Evolutionary conservation across 2,797 vertebrate genomes (phyloP).

Genomic region (Crypturellus tataupa): DNA sequence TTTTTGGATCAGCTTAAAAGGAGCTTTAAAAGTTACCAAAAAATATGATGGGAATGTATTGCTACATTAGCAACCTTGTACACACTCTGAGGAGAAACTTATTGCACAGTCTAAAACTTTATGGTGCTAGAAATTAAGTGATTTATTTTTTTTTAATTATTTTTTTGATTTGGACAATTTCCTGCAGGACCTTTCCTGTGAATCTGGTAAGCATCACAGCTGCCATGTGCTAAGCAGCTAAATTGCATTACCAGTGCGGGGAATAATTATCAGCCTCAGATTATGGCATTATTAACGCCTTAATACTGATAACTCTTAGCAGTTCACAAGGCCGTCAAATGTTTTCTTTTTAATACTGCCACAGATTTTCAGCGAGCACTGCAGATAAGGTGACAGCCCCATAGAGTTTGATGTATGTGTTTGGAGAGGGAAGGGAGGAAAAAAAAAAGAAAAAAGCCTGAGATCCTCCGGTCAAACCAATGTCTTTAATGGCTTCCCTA

Average conservation of each 20-base stretch:
- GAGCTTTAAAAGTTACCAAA: background rate
- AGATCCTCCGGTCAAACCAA: slow-evolving; percentile 59
- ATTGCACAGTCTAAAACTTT: background rate
- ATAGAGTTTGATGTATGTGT: slow-evolving; percentile 75
- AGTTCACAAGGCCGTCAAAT: slow-evolving; percentile 70
- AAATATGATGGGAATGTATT: background rate
- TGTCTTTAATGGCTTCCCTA: slow-evolving; percentile 77
- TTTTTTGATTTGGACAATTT: background rate
- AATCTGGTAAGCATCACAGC: slow-evolving; percentile 14
- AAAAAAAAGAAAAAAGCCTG: background rate
- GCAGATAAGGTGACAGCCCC: slow-evolving; percentile 73
- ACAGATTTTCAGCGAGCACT: slow-evolving; percentile 46
- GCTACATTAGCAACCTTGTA: no score
- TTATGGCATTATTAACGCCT: slow-evolving; percentile 66
- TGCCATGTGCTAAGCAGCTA: slow-evolving; percentile 42
- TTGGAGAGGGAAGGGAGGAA: slow-evolving; percentile 21
- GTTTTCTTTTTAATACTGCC: slow-evolving; percentile 61
- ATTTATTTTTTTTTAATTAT: background rate
- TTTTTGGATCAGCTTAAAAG: background rate
- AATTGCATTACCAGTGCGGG: slow-evolving; percentile 3
- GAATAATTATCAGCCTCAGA: slow-evolving; percentile 53
- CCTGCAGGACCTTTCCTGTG: background rate
- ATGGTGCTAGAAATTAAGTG: background rate
- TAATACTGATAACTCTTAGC: slow-evolving; percentile 67
- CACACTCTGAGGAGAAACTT: background rate